Evolutionary conservation across 1,140 invertebrate species (phyloP).

Genomic region (Oedothorax gibbosus): DNA sequence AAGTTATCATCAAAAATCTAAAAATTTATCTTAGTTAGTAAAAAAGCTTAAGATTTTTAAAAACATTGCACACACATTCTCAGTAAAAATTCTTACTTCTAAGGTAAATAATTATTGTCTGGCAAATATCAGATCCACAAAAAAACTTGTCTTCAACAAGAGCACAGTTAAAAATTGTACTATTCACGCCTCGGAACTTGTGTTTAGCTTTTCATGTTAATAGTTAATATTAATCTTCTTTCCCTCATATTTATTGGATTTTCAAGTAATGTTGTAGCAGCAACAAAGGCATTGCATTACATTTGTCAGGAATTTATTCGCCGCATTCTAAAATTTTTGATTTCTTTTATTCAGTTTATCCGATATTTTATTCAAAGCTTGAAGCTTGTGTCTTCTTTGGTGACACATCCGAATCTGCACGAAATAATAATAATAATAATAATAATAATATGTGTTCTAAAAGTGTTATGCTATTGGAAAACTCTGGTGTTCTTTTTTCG

Average conservation of each 20-base stretch:
- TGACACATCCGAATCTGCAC: not conserved
- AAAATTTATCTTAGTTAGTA: no score
- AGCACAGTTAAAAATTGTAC: not conserved
- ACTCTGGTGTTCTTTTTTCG: no score
- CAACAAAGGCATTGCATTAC: conserved; percentile 18
- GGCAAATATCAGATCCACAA: no score
- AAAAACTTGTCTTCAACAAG: not conserved
- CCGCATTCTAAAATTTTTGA: not conserved
- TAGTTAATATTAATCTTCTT: conserved; percentile 29
- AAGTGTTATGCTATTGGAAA: no score
- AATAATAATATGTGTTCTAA: no score
- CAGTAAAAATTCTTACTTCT: no score
- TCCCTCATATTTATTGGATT: conserved; percentile 24
- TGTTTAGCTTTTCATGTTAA: conserved; percentile 7
- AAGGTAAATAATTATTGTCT: no score
- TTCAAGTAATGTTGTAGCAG: not conserved
- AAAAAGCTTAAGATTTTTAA: no score
- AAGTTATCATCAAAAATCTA: no score
- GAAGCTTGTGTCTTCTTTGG: not conserved
- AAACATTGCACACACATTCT: no score
- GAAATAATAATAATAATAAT: no score
- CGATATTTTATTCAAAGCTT: conserved; percentile 1
- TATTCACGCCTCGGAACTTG: not conserved
- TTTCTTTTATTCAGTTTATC: conserved; percentile 1
- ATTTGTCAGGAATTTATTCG: conserved; percentile 14